Conservation (phyloP, 2,113 vertebrate species). For the Coracopsis vasa region DNA sequence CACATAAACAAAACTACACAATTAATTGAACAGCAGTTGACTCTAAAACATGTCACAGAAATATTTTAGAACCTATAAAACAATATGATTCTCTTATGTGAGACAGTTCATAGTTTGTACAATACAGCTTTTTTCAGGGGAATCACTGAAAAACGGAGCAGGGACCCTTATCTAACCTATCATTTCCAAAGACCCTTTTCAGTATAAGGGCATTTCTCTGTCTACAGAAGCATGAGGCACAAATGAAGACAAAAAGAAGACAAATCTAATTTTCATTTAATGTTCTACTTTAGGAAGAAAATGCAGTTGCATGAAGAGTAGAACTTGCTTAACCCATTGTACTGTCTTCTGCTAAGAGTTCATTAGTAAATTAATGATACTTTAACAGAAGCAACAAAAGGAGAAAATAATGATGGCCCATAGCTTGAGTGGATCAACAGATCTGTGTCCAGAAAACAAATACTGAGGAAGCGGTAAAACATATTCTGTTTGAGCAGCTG, state of each 20-base stretch:
- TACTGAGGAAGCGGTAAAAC: neutral
- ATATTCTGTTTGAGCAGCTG: neutral
- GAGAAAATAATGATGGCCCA: neutral
- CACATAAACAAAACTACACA: neutral
- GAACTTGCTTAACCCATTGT: neutral
- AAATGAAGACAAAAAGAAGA: neutral
- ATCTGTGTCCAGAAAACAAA: neutral
- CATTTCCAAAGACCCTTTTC: neutral
- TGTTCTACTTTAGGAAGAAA: neutral
- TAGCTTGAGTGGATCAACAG: neutral
- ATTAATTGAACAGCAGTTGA: neutral
- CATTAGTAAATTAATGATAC: neutral
- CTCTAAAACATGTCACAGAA: neutral
- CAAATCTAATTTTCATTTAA: neutral
- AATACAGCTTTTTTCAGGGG: neutral
- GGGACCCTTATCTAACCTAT: neutral
- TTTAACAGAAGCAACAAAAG: neutral
- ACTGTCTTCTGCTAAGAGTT: neutral
- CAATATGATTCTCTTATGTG: neutral
- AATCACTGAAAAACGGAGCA: neutral
- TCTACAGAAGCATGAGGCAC: neutral
- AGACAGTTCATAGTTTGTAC: neutral
- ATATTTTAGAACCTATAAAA: neutral
- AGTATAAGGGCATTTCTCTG: neutral
- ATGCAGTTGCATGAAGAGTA: neutral